Base-by-base conservation (phyloP, 2,888 invertebrate genomes). In the Magallana nippona region DNA sequence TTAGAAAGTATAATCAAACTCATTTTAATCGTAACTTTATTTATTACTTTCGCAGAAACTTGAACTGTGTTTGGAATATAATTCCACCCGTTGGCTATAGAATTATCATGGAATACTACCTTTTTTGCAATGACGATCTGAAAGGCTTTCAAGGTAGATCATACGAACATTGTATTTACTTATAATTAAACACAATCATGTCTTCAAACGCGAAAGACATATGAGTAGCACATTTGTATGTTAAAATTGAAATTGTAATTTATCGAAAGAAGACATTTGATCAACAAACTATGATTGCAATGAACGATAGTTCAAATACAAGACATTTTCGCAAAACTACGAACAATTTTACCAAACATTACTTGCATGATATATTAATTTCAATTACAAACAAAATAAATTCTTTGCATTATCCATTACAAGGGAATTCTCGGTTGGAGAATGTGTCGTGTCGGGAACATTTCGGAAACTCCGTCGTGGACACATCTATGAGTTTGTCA, bases 31-130 rank as follows among this genome's bases (percentile, higher is more conserved):
- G 60, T 17, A 8, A 60, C 15, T 60, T 1, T 27, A 60, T 60
- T 60, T 60, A 8, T 60, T 63, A 13, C 13, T 22, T 10, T 71
- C 32, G 22, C 22, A 71, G 71, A 32, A 71, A 32, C 32, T 22
- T 71, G 15, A 71, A 19, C 13, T 71, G 71, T 71, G 27, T 71
- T 32, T 71, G 71, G 71, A 71, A 27, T 15, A 71, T 71, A 71
- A 13, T 71, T 5, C 71, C 71, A 71, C 71, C 71, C 15, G 13
- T 2, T 22, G 71, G 71, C 8, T 71, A 32, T 13, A 32, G 13
- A 22, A 27, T 71, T 5, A 32, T 71, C 11, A 32, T 32, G 13
- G 71, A 71, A 71, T 71, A 15, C 22, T 22, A 71, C 15, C 19
- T 71, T 15, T 71, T 71, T 13, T 71, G 71, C 32, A 32, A 71